phyloP scores from a whole-genome alignment of 2,797 vertebrate species.

The Eremophila alpestris region DNA sequence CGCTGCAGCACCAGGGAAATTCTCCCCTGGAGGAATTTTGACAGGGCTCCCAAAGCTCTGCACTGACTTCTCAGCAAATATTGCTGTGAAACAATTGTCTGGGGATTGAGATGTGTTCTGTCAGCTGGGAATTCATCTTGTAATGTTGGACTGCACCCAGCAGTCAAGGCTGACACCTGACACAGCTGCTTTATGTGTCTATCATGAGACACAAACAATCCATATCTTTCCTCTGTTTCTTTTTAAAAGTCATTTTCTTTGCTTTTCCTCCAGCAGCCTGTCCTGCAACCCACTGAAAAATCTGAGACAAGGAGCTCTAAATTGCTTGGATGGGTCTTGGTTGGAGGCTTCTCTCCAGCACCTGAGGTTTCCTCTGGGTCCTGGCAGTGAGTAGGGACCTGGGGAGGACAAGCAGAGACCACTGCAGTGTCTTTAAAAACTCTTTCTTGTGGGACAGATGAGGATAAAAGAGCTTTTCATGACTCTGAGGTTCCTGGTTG shows the following conservation, averaged over 20 bases:
- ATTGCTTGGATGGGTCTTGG: neutral
- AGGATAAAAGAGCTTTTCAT: neutral
- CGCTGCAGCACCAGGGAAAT: neutral
- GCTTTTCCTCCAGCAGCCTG: neutral
- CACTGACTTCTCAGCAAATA: constrained; percentile 24
- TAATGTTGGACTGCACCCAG: neutral
- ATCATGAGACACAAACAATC: neutral
- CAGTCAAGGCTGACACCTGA: neutral
- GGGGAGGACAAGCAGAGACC: neutral
- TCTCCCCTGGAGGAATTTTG: constrained; percentile 45
- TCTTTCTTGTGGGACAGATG: neutral
- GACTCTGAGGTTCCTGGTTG: neutral
- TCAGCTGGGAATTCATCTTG: constrained; percentile 29
- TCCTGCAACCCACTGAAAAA: neutral
- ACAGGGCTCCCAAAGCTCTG: constrained; percentile 26
- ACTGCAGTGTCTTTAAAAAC: neutral
- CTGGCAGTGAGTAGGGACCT: neutral
- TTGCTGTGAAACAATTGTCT: constrained; percentile 26
- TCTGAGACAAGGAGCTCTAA: neutral
- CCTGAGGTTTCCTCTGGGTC: neutral
- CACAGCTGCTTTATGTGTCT: neutral
- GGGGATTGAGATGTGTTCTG: neutral
- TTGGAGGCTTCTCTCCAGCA: neutral
- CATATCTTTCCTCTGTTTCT: neutral
- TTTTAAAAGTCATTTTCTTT: neutral